Evolutionary conservation across 1,140 invertebrate genomes (phyloP), one percentile per base, ranked within the genome.

Genomic region (Pseudomyrmex flavicornis): DNA sequence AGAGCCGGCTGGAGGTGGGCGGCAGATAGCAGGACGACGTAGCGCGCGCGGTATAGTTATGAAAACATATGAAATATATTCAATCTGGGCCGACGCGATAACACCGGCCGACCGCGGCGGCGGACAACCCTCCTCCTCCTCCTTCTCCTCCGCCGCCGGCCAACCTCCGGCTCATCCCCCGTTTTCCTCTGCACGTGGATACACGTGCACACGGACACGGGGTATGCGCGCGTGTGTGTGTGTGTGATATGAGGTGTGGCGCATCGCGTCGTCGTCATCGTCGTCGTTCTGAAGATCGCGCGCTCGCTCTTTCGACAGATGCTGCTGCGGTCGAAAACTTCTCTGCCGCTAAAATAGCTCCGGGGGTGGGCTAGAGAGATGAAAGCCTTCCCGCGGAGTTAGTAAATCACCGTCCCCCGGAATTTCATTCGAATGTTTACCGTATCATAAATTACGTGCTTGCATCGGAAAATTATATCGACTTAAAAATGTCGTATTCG

Each of bases 31-130:
- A 89, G 88, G 79, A 88, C 90, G 88, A 85, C 87, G 86, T 90
- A 61, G 73, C 76, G 73, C 72, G 84, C 90, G 92, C 50, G 50
- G 50, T 52, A 89, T 93, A 94, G 94, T 94, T 94, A 94, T 94
- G 93, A 93, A 95, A 94, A 94, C 93, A 94, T 94, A 94, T 94
- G 93, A 95, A 95, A 95, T 94, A 94, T 94, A 95, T 95, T 94
- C 93, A 95, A 94, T 94, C 93, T 94, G 92, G 91, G 90, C 89
- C 86, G 91, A 83, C 83, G 90, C 90, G 93, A 93, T 94, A 94
- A 94, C 93, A 92, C 90, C 61, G 76, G 72, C 85, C 88, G 85
- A 88, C 88, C 88, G 83, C 88, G 76, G 88, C 46, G 59, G 88
- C 87, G 86, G 68, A 85, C 87, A 74, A 22, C 66, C 58, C 56